Conservation (phyloP, 2,797 vertebrate genomes). For the Taeniopygia guttata region DNA sequence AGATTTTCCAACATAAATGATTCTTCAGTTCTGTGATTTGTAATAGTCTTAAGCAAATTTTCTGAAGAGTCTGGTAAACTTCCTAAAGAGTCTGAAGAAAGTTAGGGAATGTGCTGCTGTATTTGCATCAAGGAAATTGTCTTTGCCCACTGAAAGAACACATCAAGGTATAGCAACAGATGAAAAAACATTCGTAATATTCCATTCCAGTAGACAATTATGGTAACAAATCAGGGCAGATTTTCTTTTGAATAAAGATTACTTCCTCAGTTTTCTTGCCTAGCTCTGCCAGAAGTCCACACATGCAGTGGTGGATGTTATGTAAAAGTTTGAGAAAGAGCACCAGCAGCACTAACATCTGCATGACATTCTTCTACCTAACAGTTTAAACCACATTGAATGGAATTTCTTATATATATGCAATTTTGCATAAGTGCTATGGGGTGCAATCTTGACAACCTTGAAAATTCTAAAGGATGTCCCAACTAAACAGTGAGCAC, state of each 20-base stretch:
- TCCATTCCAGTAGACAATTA: background rate
- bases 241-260: background rate
- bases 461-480: background rate
- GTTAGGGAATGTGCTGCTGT: background rate
- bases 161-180: background rate
- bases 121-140: background rate
- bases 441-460: background rate
- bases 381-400: background rate
- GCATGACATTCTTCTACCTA: background rate
- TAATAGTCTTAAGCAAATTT: background rate
- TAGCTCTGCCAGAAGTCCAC: background rate
- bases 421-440: background rate
- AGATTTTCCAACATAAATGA: background rate
- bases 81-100: background rate
- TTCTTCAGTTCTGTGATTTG: background rate
- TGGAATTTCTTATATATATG: background rate
- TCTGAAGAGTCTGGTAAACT: background rate
- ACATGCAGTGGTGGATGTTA: background rate
- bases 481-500: background rate
- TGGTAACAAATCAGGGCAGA: background rate
- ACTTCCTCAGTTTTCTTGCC: background rate
- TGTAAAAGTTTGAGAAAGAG: background rate
- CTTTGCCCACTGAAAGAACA: background rate
- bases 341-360: background rate
- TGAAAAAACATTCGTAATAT: background rate